A percentile compares a stretch with the other conserved stretches of the same genome.
Evolutionary conservation across 2,797 vertebrate genomes (phyloP).

Genomic region (Channa striata): DNA sequence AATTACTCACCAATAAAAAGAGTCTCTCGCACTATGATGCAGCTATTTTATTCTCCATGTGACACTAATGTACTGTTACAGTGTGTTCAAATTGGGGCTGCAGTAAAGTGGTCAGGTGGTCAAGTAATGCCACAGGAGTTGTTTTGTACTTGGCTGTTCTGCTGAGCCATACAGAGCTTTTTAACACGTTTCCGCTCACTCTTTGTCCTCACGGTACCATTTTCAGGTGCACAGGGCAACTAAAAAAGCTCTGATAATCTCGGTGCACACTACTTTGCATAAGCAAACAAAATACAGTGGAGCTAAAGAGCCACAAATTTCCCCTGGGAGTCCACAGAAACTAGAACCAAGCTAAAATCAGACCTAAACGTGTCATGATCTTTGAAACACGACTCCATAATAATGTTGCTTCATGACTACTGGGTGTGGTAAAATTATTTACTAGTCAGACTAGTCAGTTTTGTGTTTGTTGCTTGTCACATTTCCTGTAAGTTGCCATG

Average conservation of each 20-base stretch:
- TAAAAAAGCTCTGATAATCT: not conserved
- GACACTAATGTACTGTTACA: not conserved
- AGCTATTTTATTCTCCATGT: not conserved
- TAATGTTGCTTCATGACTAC: too few species aligned
- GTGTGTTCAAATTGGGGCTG: not conserved
- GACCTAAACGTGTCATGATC: too few species aligned
- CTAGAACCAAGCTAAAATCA: not conserved
- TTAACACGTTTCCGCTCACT: not conserved
- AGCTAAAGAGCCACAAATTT: not conserved
- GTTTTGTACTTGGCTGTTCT: not conserved
- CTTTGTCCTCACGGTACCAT: not conserved
- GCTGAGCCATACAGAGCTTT: too few species aligned
- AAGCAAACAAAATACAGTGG: not conserved
- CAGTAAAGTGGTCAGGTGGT: slow-evolving; percentile 2
- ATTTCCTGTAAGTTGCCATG: not conserved
- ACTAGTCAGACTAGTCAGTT: too few species aligned
- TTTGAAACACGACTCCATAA: too few species aligned
- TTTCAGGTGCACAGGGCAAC: not conserved
- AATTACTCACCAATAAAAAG: slow-evolving; percentile 17
- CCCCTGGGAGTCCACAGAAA: not conserved
- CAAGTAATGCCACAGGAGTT: not conserved
- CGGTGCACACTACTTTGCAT: not conserved
- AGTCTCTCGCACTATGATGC: not conserved
- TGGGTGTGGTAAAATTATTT: too few species aligned
- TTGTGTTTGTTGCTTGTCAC: too few species aligned